Evolutionary conservation across 2,797 vertebrate genomes (phyloP).

Genomic region (Thaleichthys pacificus): DNA sequence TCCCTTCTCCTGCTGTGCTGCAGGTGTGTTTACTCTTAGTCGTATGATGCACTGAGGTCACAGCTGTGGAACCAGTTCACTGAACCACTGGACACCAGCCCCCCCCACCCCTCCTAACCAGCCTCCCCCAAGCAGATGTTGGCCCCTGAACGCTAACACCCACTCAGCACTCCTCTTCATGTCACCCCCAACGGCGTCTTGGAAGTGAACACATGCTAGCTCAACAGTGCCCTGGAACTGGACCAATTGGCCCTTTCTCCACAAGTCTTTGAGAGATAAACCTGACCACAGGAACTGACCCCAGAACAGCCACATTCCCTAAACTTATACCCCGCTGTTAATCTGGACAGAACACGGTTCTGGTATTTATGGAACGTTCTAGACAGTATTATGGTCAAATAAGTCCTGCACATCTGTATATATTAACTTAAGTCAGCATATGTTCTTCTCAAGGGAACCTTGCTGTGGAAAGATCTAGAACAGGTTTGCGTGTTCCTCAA

Average conservation of each 20-base stretch:
- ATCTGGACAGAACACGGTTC: background rate
- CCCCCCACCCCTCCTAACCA: conserved; percentile 11
- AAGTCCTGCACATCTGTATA: background rate
- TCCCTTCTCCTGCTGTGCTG: conserved; percentile 48
- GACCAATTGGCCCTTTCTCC: background rate
- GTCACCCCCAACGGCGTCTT: conserved; percentile 12
- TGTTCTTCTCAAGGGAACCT: background rate
- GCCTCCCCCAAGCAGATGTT: conserved; percentile 64
- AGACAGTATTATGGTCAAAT: background rate
- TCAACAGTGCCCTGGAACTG: conserved; percentile 18
- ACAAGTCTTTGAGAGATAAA: no score
- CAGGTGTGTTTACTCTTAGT: conserved; percentile 71
- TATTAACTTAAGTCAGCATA: background rate
- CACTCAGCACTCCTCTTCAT: conserved; percentile 42
- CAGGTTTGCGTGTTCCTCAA: background rate
- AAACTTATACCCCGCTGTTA: background rate
- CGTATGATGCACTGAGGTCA: conserved; percentile 55
- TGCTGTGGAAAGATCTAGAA: background rate
- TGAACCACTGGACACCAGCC: conserved; percentile 41
- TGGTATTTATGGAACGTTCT: background rate
- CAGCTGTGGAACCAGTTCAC: conserved; percentile 69
- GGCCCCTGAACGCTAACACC: conserved; percentile 54
- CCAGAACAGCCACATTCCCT: no score
- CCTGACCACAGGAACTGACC: no score
- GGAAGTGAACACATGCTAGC: background rate